Conservation (phyloP, 2,888 invertebrate species). For the Drosophila setosimentum region DNA sequence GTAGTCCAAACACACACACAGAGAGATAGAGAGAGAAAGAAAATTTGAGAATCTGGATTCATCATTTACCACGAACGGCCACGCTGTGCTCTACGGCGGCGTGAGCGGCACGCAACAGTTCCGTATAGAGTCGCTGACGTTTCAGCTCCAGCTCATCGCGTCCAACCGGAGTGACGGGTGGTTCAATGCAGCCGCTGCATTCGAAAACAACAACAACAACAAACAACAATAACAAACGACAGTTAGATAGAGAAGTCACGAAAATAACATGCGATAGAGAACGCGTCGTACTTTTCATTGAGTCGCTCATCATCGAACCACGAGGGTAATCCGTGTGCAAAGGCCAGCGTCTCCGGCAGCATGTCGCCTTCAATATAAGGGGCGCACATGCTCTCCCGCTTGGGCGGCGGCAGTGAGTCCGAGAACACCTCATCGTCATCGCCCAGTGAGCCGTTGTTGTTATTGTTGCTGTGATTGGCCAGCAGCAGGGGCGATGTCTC, state of each 20-base stretch:
- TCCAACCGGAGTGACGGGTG: constrained; percentile 91
- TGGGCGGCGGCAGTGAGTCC: constrained; percentile 85
- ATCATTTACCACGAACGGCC: constrained; percentile 74
- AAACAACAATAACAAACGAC: constrained; percentile 26
- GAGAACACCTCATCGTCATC: constrained; percentile 89
- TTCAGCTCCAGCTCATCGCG: constrained; percentile 91
- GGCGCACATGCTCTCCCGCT: constrained; percentile 86
- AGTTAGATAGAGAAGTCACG: constrained; percentile 17
- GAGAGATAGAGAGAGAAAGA: constrained; percentile 18
- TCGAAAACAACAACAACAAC: constrained; percentile 7
- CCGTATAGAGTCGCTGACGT: constrained; percentile 92
- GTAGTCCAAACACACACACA: constrained; percentile 15
- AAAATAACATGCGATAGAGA: constrained; percentile 36
- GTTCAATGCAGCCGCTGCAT: constrained; percentile 84
- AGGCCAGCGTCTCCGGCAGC: constrained; percentile 70
- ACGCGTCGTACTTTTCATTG: constrained; percentile 80
- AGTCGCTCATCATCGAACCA: constrained; percentile 86
- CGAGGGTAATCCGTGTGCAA: constrained; percentile 84
- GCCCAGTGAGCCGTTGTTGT: constrained; percentile 62
- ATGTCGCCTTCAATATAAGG: constrained; percentile 85
- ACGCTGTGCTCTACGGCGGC: constrained; percentile 91
- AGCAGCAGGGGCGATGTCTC: constrained; percentile 60
- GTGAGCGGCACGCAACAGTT: constrained; percentile 90
- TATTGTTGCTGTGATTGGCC: constrained; percentile 62
- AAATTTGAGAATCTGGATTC: constrained; percentile 22